Evolutionary conservation across 2,888 invertebrate genomes (phyloP).

Genomic region (Sepiola atlantica): DNA sequence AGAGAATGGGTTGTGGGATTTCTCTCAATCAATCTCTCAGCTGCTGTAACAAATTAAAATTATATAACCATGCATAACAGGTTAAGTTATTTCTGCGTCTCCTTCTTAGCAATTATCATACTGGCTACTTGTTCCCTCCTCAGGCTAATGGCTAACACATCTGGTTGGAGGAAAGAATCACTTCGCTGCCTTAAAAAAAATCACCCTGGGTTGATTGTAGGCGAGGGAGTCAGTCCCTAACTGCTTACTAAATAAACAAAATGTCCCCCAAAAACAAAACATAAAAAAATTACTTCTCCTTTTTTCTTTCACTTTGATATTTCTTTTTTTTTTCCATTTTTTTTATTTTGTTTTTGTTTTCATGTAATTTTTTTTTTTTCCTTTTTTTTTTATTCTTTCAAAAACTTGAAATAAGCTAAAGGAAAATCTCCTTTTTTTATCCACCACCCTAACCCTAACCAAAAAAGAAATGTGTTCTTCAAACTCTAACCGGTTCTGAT

Average conservation of each 20-base stretch:
- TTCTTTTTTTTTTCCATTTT: background rate
- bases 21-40: no score
- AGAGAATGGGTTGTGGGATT: no score
- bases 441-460: background rate
- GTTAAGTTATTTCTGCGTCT: background rate
- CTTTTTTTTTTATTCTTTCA: background rate
- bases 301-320: background rate
- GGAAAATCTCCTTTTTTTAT: background rate
- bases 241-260: background rate
- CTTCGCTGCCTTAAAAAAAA: background rate
- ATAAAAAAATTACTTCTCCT: background rate
- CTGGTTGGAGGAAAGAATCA: background rate
- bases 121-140: background rate
- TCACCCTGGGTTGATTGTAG: background rate
- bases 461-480: background rate
- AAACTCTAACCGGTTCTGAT: background rate
- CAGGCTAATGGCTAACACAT: conserved; percentile 6
- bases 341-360: background rate
- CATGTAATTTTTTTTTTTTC: background rate
- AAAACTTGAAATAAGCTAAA: background rate
- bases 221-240: conserved; percentile 20
- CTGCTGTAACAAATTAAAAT: background rate
- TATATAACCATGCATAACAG: background rate
- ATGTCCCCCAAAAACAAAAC: background rate
- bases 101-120: background rate